Conservation (phyloP, 2,113 vertebrate genomes). For the Casuarius casuarius region DNA sequence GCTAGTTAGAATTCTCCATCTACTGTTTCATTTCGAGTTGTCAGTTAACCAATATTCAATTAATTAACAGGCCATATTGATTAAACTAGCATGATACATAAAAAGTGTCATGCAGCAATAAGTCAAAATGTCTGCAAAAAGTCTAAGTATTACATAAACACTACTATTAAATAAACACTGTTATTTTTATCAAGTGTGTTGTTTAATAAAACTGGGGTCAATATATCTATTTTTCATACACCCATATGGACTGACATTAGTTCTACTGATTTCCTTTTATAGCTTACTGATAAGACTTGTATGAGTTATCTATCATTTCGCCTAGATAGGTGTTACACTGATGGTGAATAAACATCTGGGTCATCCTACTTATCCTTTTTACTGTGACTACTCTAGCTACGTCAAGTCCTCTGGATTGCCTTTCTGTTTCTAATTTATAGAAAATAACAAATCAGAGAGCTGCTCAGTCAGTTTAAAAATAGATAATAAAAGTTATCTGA, state of each 20-base stretch:
- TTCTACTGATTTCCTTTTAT: neutral
- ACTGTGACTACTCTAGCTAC: neutral
- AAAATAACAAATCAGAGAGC: neutral
- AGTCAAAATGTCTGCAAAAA: neutral
- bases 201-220: neutral
- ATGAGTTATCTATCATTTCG: neutral
- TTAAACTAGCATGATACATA: neutral
- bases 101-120: neutral
- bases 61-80: neutral
- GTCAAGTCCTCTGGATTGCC: neutral
- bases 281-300: neutral
- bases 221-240: neutral
- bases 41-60: neutral
- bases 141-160: neutral
- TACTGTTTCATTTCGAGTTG: neutral
- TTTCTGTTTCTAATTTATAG: neutral
- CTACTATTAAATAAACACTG: neutral
- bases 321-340: neutral
- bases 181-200: neutral
- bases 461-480: neutral
- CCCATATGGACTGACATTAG: neutral
- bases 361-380: neutral
- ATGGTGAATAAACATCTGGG: neutral
- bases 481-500: neutral
- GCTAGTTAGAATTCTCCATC: neutral